Percentiles rank a stretch among this genome's conserved stretches.
Conservation (phyloP, 2,797 vertebrate genomes). For the Naso thynnoides region DNA sequence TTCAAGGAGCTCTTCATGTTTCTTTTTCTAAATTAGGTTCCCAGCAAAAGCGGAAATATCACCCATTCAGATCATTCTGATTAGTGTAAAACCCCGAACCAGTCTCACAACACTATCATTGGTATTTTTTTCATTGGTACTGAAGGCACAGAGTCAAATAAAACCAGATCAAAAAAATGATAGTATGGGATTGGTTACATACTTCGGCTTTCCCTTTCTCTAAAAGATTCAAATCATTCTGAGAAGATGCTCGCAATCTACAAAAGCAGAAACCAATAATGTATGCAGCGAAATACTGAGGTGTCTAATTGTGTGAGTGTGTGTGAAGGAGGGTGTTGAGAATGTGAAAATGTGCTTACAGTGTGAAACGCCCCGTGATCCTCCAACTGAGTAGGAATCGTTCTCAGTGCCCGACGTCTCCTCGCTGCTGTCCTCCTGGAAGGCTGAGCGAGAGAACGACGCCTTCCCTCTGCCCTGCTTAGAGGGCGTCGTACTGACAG, state of each 20-base stretch:
- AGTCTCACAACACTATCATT: not conserved
- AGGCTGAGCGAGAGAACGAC: constrained; percentile 94
- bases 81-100: not conserved
- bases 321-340: not conserved
- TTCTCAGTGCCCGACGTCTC: constrained; percentile 98
- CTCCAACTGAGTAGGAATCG: constrained; percentile 95
- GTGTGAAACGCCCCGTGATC: constrained; percentile 91
- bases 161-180: not conserved
- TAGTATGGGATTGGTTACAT: not conserved
- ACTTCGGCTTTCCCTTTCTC: too few species aligned
- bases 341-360: constrained; percentile 69
- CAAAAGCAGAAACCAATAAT: not conserved
- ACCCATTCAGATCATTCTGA: not conserved
- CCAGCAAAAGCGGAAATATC: not conserved
- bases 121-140: not conserved
- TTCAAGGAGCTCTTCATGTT: not conserved
- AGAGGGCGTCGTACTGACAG: constrained; percentile 94
- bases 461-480: constrained; percentile 97
- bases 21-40: too few species aligned
- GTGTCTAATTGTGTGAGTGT: not conserved
- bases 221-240: not conserved
- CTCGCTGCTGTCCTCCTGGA: constrained; percentile 98
- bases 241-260: not conserved
- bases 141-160: not conserved
- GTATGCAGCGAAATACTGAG: not conserved